Conservation (phyloP, 2,888 invertebrate species). For the Sclerodermus sp. region DNA sequence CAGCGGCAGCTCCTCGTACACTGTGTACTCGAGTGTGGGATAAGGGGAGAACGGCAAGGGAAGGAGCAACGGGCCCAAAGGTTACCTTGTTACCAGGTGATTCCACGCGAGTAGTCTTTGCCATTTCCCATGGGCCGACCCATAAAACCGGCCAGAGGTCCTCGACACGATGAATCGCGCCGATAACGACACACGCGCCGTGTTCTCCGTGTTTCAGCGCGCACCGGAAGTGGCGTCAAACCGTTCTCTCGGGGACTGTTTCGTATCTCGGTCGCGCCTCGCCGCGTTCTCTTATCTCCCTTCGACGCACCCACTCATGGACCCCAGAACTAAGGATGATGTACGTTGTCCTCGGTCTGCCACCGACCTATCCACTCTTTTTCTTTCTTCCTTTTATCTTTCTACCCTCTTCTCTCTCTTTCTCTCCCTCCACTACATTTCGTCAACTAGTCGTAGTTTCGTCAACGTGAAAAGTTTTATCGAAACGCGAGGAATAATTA, state of each 20-base stretch:
- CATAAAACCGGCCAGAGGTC: conserved; percentile 40
- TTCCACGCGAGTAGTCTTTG: conserved; percentile 42
- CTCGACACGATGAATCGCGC: conserved; percentile 42
- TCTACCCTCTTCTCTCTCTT: no score
- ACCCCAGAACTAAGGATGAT: no score
- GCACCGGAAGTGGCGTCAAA: conserved; percentile 30
- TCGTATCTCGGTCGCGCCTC: not conserved
- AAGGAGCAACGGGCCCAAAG: conserved; percentile 28
- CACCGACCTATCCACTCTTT: no score
- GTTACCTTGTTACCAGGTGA: conserved; percentile 38
- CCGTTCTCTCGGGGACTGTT: conserved; percentile 18
- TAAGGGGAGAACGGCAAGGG: not conserved
- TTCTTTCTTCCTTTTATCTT: not conserved
- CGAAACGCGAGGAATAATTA: no score
- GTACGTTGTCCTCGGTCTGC: no score
- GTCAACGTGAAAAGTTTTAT: no score
- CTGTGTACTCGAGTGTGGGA: conserved; percentile 2
- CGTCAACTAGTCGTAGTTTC: no score
- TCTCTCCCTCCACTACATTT: no score
- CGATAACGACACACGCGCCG: conserved; percentile 45
- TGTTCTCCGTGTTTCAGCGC: conserved; percentile 30
- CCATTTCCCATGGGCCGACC: conserved; percentile 47
- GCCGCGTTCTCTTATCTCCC: not conserved
- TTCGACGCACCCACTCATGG: not conserved
- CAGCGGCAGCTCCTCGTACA: conserved; percentile 5